Percentiles rank a stretch among this genome's conserved stretches.
These are phyloP conservation scores for Scopus umbretta DNA, from an alignment of 2,113 vertebrate genomes.

Conservation along the genomic window DNA sequence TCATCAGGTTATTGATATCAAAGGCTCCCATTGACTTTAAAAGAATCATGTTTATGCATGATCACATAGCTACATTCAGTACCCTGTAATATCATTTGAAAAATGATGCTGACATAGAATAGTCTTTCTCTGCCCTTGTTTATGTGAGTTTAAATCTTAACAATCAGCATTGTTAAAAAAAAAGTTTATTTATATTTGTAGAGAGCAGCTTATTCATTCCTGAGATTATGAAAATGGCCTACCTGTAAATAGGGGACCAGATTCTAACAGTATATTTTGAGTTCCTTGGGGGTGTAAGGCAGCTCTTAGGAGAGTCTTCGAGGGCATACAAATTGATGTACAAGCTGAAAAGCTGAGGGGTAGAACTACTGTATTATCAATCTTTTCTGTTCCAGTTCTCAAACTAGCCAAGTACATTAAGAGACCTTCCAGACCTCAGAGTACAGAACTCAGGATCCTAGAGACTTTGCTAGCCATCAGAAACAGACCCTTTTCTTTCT, in stretches of 20 bases:
- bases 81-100: background rate
- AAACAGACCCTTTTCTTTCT: slow-evolving; percentile 14
- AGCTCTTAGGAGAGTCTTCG: background rate
- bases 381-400: slow-evolving; percentile 29
- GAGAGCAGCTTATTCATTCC: background rate
- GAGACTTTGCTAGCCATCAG: background rate
- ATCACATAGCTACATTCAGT: background rate
- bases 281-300: background rate
- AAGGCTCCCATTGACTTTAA: background rate
- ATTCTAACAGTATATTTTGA: background rate
- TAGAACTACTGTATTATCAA: slow-evolving; percentile 21
- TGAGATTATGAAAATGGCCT: background rate
- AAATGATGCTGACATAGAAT: background rate
- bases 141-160: background rate
- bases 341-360: background rate
- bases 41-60: background rate
- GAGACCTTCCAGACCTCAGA: background rate
- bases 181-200: background rate
- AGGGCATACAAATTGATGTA: background rate
- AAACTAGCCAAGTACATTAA: slow-evolving; percentile 40
- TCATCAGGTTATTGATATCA: background rate
- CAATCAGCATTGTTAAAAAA: background rate
- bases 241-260: background rate
- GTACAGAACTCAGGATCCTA: background rate
- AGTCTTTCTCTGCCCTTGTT: background rate